These are phyloP conservation scores for Microplitis deprimator DNA, from an alignment of 2,888 invertebrate species.

Conservation along the genomic window DNA sequence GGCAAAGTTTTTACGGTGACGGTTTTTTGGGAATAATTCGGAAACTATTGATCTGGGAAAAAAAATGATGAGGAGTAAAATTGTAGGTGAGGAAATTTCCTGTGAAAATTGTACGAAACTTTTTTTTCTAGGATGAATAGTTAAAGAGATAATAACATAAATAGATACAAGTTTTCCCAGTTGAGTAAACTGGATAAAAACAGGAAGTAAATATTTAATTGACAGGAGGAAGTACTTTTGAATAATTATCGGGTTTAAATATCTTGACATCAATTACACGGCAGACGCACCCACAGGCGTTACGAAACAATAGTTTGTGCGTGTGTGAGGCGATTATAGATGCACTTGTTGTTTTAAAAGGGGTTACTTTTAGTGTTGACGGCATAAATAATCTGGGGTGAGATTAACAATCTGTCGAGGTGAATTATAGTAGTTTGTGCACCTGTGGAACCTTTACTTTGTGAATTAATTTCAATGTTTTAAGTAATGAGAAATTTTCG, in stretches of 20 bases:
- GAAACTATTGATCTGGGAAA: no score
- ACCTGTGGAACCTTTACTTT: neutral
- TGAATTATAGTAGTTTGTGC: neutral
- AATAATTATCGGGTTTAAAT: constrained; percentile 6
- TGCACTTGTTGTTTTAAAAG: neutral
- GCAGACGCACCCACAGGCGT: constrained; percentile 28
- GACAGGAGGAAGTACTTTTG: neutral
- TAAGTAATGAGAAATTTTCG: neutral
- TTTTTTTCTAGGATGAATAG: no score
- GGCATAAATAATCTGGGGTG: neutral
- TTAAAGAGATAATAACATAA: no score
- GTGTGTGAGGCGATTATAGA: neutral
- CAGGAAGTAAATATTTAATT: no score
- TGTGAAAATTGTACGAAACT: no score
- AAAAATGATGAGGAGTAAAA: no score
- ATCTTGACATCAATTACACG: constrained; percentile 28
- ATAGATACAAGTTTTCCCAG: no score
- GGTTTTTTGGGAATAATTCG: no score
- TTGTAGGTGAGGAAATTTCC: no score
- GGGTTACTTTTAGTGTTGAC: neutral
- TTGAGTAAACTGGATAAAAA: no score
- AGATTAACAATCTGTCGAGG: neutral
- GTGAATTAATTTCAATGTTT: neutral
- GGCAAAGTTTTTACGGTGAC: no score
- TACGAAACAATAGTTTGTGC: constrained; percentile 19